Evolutionary conservation across 2,888 invertebrate genomes (phyloP).

Genomic region (Plagiodera versicolora): DNA sequence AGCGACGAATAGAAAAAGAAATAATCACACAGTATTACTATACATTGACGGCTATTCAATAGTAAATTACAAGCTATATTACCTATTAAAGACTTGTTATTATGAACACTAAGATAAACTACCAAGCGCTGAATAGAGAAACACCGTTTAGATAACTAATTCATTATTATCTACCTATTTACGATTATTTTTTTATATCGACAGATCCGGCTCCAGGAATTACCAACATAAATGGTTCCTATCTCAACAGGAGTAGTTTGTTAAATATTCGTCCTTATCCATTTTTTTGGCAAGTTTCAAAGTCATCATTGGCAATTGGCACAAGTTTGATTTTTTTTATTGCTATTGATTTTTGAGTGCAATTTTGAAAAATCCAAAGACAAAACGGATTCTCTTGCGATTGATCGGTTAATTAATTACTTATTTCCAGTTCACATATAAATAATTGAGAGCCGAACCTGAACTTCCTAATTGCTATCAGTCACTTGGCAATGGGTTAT

Average conservation of each 20-base stretch:
- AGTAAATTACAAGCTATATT: neutral
- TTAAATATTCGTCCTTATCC: no score
- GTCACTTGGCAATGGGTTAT: neutral
- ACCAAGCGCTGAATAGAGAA: conserved; percentile 23
- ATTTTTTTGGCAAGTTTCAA: no score
- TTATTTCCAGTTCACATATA: no score
- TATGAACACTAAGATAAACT: conserved; percentile 16
- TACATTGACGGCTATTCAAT: neutral
- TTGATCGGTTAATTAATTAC: no score
- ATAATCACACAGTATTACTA: neutral
- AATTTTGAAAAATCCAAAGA: no score
- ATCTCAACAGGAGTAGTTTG: no score
- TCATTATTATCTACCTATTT: conserved; percentile 4
- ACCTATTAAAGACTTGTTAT: conserved; percentile 6
- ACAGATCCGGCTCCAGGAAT: neutral
- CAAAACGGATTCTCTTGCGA: no score
- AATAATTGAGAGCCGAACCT: neutral
- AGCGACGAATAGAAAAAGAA: neutral
- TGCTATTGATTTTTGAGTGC: no score
- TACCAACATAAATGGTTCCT: no score
- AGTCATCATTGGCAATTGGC: no score
- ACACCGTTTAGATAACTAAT: conserved; percentile 18
- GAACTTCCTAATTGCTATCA: neutral
- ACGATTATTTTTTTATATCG: neutral
- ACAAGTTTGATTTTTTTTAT: no score